Conservation (phyloP, 92 coral and sea anemone species). For the Parazoanthus swiftii region DNA sequence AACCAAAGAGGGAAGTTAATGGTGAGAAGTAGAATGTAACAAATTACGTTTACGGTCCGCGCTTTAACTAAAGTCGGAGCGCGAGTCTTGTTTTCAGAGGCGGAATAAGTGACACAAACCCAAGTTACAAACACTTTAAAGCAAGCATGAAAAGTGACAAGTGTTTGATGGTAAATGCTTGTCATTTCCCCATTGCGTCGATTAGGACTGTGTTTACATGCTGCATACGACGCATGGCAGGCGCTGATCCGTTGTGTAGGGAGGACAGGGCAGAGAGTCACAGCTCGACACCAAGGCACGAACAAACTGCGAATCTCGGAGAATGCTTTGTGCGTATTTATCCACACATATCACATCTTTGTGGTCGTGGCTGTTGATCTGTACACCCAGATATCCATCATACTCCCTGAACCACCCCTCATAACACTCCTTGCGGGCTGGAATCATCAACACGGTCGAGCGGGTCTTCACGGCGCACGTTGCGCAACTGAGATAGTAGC, state of each 20-base stretch:
- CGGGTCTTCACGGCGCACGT: slow-evolving; percentile 68
- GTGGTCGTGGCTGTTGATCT: slow-evolving; percentile 71
- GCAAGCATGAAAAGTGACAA: background rate
- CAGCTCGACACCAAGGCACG: slow-evolving; percentile 71
- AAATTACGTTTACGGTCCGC: background rate
- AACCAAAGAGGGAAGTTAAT: background rate
- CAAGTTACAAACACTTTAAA: slow-evolving; percentile 4
- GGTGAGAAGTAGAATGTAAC: background rate
- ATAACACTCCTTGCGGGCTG: slow-evolving; percentile 84
- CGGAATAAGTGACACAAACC: slow-evolving; percentile 16
- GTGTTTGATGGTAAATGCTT: slow-evolving; percentile 2
- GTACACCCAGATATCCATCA: slow-evolving; percentile 80
- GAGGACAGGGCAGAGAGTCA: slow-evolving; percentile 73
- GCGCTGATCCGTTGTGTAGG: slow-evolving; percentile 74
- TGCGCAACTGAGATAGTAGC: slow-evolving; percentile 70
- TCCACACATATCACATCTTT: slow-evolving; percentile 82
- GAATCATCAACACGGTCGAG: slow-evolving; percentile 73
- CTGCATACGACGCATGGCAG: slow-evolving; percentile 87
- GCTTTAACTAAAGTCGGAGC: background rate
- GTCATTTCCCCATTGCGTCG: background rate
- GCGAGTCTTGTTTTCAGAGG: background rate
- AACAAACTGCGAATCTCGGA: slow-evolving; percentile 67
- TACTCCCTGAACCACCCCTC: slow-evolving; percentile 85
- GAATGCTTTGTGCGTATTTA: slow-evolving; percentile 61
- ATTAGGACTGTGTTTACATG: slow-evolving; percentile 41